Evolutionary conservation across 1,140 invertebrate genomes (phyloP).

Genomic region (Nasonia longicornis): DNA sequence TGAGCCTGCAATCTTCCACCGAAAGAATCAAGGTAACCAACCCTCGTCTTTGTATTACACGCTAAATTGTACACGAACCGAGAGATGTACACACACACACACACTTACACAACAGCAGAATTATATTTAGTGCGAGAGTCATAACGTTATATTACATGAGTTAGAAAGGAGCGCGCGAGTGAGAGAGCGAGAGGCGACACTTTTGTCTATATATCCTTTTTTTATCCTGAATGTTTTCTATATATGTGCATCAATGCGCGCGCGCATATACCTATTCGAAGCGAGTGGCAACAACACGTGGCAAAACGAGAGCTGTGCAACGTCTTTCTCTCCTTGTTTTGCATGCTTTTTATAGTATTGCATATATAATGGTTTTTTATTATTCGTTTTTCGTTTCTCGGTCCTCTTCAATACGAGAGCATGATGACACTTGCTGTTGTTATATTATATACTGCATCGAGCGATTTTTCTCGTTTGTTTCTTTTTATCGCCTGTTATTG

Average conservation of each 20-base stretch:
- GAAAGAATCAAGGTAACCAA: conserved; percentile 18
- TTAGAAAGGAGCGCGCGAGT: neutral
- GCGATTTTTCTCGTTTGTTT: conserved; percentile 20
- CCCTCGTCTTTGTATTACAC: conserved; percentile 21
- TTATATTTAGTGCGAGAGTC: neutral
- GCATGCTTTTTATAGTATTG: neutral
- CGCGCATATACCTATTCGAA: neutral
- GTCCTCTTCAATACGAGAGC: neutral
- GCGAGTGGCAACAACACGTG: neutral
- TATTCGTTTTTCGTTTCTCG: conserved; percentile 12
- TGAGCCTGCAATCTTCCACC: conserved; percentile 32
- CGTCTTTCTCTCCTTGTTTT: conserved; percentile 12
- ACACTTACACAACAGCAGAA: neutral
- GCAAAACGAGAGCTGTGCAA: conserved; percentile 20
- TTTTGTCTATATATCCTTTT: conserved; percentile 11
- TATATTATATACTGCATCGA: neutral
- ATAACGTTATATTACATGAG: neutral
- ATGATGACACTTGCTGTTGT: neutral
- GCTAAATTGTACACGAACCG: neutral
- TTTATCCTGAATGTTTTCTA: too few relatives aligned
- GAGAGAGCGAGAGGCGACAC: neutral
- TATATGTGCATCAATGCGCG: too few relatives aligned
- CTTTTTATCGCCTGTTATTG: conserved; percentile 1
- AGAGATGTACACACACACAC: neutral
- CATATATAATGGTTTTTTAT: neutral